Conservation (phyloP, 2,113 vertebrate species). For the Isichthys henryi region DNA sequence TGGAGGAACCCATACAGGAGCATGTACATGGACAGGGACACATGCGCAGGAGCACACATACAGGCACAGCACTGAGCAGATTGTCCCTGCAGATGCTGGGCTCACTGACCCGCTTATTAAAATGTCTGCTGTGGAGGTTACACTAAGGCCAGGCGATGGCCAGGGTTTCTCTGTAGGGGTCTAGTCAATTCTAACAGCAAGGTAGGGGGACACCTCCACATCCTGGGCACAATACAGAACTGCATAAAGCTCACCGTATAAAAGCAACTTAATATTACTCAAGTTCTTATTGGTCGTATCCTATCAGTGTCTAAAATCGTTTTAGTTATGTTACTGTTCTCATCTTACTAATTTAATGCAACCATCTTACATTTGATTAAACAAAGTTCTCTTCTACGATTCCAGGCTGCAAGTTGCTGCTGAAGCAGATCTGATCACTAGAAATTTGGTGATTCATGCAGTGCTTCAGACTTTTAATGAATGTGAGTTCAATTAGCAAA, state of each 20-base stretch:
- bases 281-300: not conserved
- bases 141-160: not conserved
- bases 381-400: not conserved
- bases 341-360: not conserved
- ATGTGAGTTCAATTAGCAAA: not conserved
- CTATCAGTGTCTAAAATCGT: not conserved
- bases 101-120: slow-evolving; percentile 15
- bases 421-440: not conserved
- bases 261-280: not conserved
- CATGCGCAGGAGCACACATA: slow-evolving; percentile 15
- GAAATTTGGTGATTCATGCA: not conserved
- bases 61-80: slow-evolving; percentile 10
- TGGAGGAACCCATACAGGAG: too few relatives aligned
- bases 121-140: slow-evolving; percentile 37
- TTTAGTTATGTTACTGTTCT: not conserved
- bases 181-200: not conserved
- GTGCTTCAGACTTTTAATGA: not conserved
- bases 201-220: not conserved
- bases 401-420: not conserved
- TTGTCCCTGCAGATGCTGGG: slow-evolving; percentile 10
- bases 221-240: not conserved
- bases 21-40: not conserved
- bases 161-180: not conserved
- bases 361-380: not conserved
- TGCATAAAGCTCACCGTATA: not conserved